phyloP scores from a whole-genome alignment of 2,113 vertebrate species.

The Psettodes erumei region DNA sequence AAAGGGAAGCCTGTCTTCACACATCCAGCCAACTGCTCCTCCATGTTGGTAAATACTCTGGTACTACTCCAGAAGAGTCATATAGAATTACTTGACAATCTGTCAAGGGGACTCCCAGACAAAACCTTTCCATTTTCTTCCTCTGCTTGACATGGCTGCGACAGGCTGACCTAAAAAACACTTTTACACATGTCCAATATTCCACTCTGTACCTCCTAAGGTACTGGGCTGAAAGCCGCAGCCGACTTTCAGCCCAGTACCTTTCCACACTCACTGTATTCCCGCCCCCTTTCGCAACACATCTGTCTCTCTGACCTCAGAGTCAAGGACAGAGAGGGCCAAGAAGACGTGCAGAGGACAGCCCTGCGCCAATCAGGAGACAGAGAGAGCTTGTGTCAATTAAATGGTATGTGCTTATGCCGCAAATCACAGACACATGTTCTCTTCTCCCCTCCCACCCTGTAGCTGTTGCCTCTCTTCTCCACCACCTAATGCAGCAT shows the following conservation, averaged over 20 bases:
- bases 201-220: constrained; percentile 57
- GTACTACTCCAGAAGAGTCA: constrained; percentile 21
- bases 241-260: constrained; percentile 58
- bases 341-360: constrained; percentile 71
- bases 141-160: constrained; percentile 25
- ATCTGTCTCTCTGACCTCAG: constrained; percentile 76
- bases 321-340: constrained; percentile 70
- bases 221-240: constrained; percentile 24
- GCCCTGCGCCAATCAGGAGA: constrained; percentile 72
- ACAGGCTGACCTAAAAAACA: constrained; percentile 64
- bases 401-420: constrained; percentile 83
- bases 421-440: constrained; percentile 82
- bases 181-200: constrained; percentile 52
- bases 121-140: constrained; percentile 55
- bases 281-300: constrained; percentile 69
- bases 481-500: constrained; percentile 75
- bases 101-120: constrained; percentile 40
- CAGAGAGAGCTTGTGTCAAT: constrained; percentile 77
- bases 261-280: constrained; percentile 66
- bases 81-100: constrained; percentile 35
- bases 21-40: constrained; percentile 36
- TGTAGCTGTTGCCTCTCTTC: constrained; percentile 68
- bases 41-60: constrained; percentile 4
- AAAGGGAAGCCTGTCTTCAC: constrained; percentile 69
- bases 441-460: constrained; percentile 64